Conservation (phyloP, 2,113 vertebrate species). For the Proteles cristata region DNA sequence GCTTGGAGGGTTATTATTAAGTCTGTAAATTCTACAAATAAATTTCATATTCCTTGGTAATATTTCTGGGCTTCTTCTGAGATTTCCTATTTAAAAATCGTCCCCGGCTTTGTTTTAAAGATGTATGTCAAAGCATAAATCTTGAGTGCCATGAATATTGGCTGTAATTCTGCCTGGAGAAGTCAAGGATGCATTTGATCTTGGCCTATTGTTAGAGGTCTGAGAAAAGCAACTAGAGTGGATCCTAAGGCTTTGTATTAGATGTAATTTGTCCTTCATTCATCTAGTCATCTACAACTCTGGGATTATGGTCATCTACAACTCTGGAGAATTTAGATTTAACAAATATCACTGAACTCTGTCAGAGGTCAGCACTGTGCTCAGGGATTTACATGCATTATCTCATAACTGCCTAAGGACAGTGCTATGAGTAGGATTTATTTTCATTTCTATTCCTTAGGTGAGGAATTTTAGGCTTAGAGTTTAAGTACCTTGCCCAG, state of each 20-base stretch:
- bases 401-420: background rate
- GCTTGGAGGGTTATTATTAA: conserved; percentile 57
- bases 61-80: conserved; percentile 49
- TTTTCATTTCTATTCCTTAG: conserved; percentile 41
- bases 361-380: background rate
- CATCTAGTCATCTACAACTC: background rate
- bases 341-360: background rate
- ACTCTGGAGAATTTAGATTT: conserved; percentile 1
- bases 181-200: conserved; percentile 35
- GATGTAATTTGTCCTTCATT: conserved; percentile 7
- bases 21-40: conserved; percentile 59
- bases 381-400: background rate
- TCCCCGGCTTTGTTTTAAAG: conserved; percentile 59
- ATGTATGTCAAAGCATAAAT: conserved; percentile 56
- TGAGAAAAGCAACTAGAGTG: background rate
- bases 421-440: background rate
- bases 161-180: conserved; percentile 38
- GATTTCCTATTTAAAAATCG: conserved; percentile 55
- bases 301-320: background rate
- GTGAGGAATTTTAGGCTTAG: background rate
- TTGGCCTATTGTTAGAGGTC: conserved; percentile 5
- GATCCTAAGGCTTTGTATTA: background rate
- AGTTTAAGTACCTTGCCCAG: background rate
- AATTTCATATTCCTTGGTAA: conserved; percentile 54
- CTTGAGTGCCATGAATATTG: background rate